Conservation (phyloP, 2,797 vertebrate species). For the Phataginus tricuspis region DNA sequence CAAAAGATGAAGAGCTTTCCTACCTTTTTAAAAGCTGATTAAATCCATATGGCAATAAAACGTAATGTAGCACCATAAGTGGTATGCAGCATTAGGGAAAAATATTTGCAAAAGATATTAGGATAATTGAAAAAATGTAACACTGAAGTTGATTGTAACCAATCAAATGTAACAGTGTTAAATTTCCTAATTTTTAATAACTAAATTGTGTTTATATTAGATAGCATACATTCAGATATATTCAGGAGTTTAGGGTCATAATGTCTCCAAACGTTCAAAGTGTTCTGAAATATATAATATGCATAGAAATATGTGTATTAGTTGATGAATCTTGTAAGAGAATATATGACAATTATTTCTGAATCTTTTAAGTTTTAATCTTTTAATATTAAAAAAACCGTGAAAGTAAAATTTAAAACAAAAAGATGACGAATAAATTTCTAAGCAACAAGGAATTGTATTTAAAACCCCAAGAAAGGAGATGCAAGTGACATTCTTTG, state of each 20-base stretch:
- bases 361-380: not conserved
- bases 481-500: not conserved
- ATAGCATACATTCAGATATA: not conserved
- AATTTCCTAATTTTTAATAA: not conserved
- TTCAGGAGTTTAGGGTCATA: not conserved
- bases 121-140: not conserved
- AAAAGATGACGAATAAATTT: not conserved
- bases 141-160: not conserved
- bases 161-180: not conserved
- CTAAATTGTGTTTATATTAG: not conserved
- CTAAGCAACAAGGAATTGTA: not conserved
- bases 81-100: not conserved
- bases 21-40: not conserved
- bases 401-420: not conserved
- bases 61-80: not conserved
- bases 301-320: not conserved
- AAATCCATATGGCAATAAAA: not conserved
- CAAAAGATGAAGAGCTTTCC: not conserved
- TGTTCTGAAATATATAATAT: not conserved
- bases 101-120: not conserved
- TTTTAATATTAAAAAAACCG: not conserved
- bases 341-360: not conserved
- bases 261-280: not conserved
- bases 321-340: not conserved
- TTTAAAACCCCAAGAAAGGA: not conserved